Evolutionary conservation across 1,140 invertebrate species (phyloP), one percentile per base, ranked within the genome.

Genomic region (Lanistes nyassanus): DNA sequence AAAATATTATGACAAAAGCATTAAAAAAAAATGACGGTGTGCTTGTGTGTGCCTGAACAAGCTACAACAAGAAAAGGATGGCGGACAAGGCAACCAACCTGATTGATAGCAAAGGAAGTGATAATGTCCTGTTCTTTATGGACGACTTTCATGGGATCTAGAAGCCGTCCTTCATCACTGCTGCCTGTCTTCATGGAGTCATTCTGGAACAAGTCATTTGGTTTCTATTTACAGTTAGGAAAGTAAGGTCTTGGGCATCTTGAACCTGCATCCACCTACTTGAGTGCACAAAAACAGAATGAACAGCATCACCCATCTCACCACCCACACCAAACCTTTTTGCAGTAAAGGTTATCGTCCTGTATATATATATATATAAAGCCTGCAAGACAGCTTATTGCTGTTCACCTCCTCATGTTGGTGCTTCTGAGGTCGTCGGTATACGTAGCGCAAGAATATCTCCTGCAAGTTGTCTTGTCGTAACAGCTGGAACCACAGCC

Each of bases 71-170:
- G n/a, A n/a, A n/a, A n/a, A n/a, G n/a, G n/a, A n/a, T n/a, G n/a
- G n/a, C n/a, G n/a, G n/a, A n/a, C n/a, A n/a, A n/a, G n/a, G 5
- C 9, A 47, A 6, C 81, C 89, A 88, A 95, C 95, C 90, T 94
- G 93, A 91, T 98, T 99, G 60, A 99, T 91, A 85, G 97, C 98
- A 91, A 99, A 99, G 47, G 98, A 95, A 79, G 96, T 94, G 78
- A 99, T 98, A 74, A 96, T 96, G 89, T 99, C 98, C 91, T 98
- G 97, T 87, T 99, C 98, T 90, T 99, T 99, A 88, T 99, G 98
- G 77, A 99, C 97, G 78, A 99, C 97, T 75, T 97, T 92, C 74
- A 98, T 95, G 56, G 96, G 88, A 71, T 90, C 86, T 21, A 75
- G 68, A 2, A 79, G 39, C 51, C 78, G 81, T 31, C 77, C 77